phyloP scores from a whole-genome alignment of 35 echinoderm and acorn worm genomes.

The Heliocidaris erythrogramma region DNA sequence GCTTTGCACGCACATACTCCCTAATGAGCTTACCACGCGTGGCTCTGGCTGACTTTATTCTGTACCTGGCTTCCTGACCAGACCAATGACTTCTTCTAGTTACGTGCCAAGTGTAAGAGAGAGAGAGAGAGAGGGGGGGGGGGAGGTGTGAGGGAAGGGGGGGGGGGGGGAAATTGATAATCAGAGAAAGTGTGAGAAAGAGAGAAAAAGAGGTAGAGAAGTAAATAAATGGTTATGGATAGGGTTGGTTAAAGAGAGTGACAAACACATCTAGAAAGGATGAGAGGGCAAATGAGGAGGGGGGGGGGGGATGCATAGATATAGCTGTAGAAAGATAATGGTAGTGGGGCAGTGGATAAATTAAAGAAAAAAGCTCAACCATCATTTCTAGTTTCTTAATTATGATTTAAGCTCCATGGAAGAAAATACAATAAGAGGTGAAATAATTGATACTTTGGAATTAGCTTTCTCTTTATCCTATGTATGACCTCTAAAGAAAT shows the following conservation, averaged over 20 bases:
- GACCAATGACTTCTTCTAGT: constrained; percentile 4
- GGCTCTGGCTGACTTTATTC: neutral
- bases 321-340: neutral
- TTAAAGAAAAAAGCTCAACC: neutral
- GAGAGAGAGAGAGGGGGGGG: neutral
- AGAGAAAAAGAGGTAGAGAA: neutral
- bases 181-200: neutral
- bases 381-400: too few relatives aligned
- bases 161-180: neutral
- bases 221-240: too few relatives aligned
- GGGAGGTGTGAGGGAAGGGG: neutral
- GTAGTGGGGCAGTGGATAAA: neutral
- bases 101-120: neutral
- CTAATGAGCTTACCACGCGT: constrained; percentile 27
- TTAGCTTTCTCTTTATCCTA: too few relatives aligned
- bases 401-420: too few relatives aligned
- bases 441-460: too few relatives aligned
- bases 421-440: too few relatives aligned
- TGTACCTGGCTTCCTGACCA: constrained; percentile 27
- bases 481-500: too few relatives aligned
- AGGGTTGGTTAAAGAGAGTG: neutral
- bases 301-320: neutral
- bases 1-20: constrained; percentile 31
- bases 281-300: neutral
- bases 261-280: neutral